phyloP scores from a whole-genome alignment of 2,797 vertebrate genomes.

The Brachyrhaphis roseni region DNA sequence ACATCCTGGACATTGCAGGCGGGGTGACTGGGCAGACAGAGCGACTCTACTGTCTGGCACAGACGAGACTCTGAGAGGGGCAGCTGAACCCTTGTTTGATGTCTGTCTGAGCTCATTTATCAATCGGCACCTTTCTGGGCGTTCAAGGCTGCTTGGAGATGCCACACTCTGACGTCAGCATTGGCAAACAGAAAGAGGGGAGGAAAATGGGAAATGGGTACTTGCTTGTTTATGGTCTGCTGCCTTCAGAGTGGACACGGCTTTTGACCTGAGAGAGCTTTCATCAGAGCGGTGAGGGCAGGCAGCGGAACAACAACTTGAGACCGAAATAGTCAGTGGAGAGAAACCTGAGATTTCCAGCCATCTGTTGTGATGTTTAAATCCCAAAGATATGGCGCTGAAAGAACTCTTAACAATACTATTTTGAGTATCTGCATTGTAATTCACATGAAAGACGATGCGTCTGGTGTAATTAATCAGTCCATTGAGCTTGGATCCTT shows the following conservation, averaged over 20 bases:
- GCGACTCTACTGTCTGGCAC: slow-evolving; percentile 61
- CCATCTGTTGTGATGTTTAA: slow-evolving; percentile 70
- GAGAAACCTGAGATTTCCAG: slow-evolving; percentile 66
- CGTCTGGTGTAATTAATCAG: slow-evolving; percentile 13
- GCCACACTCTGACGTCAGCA: slow-evolving; percentile 53
- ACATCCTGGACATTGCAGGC: slow-evolving; percentile 39
- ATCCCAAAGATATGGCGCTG: slow-evolving; percentile 53
- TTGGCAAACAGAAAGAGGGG: slow-evolving; percentile 47
- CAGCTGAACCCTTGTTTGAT: slow-evolving; percentile 55
- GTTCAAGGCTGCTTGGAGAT: slow-evolving; percentile 61
- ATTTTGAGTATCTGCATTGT: slow-evolving; percentile 57
- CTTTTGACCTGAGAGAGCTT: slow-evolving; percentile 70
- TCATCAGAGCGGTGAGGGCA: slow-evolving; percentile 49
- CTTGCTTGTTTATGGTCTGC: slow-evolving; percentile 67
- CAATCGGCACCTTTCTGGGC: slow-evolving; percentile 68
- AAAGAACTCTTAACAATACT: slow-evolving; percentile 62
- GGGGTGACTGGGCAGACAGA: slow-evolving; percentile 40
- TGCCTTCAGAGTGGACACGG: slow-evolving; percentile 58
- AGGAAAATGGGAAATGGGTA: slow-evolving; percentile 51
- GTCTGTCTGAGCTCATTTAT: slow-evolving; percentile 70
- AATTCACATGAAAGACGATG: slow-evolving; percentile 22
- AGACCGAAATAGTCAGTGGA: slow-evolving; percentile 66
- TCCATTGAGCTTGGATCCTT: neutral
- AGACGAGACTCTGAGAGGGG: slow-evolving; percentile 48
- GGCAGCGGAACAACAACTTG: slow-evolving; percentile 67